Conservation (phyloP, 2,797 vertebrate genomes). For the Gallinago nigripennis region DNA sequence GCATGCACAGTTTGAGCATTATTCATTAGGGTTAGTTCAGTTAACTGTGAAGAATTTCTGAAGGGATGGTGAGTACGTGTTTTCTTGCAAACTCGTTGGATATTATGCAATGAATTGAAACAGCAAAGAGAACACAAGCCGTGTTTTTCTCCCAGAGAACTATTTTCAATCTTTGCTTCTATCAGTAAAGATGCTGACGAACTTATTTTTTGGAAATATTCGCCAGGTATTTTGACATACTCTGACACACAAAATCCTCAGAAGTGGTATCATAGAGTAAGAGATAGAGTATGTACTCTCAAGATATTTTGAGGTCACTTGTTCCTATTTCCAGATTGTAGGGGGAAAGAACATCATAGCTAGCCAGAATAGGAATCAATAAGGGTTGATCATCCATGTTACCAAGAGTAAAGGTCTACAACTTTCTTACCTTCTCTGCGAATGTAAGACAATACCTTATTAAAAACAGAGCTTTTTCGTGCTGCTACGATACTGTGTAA, state of each 20-base stretch:
- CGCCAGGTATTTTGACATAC: not conserved
- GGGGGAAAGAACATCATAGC: not conserved
- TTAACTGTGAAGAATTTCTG: not conserved
- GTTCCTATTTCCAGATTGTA: not conserved
- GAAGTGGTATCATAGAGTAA: not conserved
- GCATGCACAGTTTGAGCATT: not conserved
- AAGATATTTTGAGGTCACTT: not conserved
- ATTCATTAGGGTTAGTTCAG: not conserved
- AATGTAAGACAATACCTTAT: not conserved
- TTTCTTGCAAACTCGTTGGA: not conserved
- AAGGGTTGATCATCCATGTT: not conserved
- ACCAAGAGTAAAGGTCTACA: not conserved
- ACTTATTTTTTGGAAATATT: not conserved
- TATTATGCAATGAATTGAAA: not conserved
- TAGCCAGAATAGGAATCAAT: not conserved
- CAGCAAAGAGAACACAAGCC: not conserved
- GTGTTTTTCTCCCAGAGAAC: not conserved
- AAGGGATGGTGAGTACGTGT: not conserved
- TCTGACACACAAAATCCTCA: not conserved
- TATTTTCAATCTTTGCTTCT: not conserved
- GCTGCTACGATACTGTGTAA: not conserved
- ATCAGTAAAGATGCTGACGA: not conserved
- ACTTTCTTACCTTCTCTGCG: not conserved
- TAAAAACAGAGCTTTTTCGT: not conserved
- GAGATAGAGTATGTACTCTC: not conserved